Base-by-base conservation (phyloP, 2,113 vertebrate species). In the Theristicus caerulescens region DNA sequence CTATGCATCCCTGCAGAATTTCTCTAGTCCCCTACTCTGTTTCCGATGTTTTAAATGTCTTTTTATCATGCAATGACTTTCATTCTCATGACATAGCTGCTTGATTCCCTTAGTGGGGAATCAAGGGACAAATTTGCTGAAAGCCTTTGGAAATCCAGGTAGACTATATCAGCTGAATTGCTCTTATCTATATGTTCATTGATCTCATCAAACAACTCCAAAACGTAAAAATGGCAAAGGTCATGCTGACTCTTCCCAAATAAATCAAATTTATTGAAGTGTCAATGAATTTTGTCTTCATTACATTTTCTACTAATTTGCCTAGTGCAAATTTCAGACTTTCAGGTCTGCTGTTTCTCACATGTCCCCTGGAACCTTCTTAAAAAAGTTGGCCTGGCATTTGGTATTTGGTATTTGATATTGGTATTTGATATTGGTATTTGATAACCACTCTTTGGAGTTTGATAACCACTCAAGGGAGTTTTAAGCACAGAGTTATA, bases 211-310 rank as follows among this genome's bases (percentile, higher is more conserved):
- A 79, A 86, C n/a, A 86, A 52, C 38, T 32, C 57, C 40, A 85
- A 38, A 36, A 72, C 3, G 15, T 49, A 93, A 71, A 82, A 96
- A 87, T 65, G 16, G 61, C 86, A 91, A 88, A 87, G 73, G 52
- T 91, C 52, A 59, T 67, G 18, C 61, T 82, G 65, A 78, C 59
- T 91, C n/a, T 72, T 93, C 34, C 34, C 25, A 40, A 29, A 44
- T 51, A 88, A 88, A 96, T 94, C 18, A 80, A 82, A 72, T 93
- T 85, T 89, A 93, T 61, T 80, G 20, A 93, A 54, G 49, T 82
- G 36, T 42, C 78, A 77, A 44, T 66, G 31, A 69, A 85, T 93
- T 80, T 82, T 79, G 19, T 58, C 78, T 70, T 85, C 52, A 46
- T 82, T 73, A 54, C 9, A n/a, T 81, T 87, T 87, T 85, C 84